phyloP scores from a whole-genome alignment of 2,888 invertebrate genomes.

The Theretra japonica region DNA sequence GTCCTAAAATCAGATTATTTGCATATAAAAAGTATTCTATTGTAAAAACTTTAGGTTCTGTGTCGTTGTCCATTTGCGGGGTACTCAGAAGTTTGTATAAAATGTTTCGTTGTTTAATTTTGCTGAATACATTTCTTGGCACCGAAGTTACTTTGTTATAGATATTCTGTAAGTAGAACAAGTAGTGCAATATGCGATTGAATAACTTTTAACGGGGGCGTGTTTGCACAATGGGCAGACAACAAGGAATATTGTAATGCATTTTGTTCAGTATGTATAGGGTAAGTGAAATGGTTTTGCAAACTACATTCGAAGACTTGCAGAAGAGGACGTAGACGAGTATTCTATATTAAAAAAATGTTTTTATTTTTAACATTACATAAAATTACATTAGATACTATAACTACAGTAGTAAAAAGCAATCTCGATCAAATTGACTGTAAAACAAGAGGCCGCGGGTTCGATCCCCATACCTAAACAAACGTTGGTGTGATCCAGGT shows the following conservation, averaged over 20 bases:
- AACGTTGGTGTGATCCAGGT: too few relatives aligned
- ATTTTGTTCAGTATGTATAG: neutral
- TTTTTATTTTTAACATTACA: too few relatives aligned
- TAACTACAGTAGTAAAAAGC: too few relatives aligned
- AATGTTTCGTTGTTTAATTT: conserved; percentile 7
- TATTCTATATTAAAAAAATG: too few relatives aligned
- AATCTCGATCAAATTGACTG: too few relatives aligned
- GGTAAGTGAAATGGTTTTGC: too few relatives aligned
- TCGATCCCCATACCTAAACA: too few relatives aligned
- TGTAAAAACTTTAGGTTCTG: neutral
- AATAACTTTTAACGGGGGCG: neutral
- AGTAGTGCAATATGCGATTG: conserved; percentile 4
- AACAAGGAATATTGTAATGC: neutral
- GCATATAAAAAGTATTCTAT: neutral
- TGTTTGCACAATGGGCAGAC: neutral
- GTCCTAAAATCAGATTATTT: neutral
- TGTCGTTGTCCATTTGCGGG: neutral
- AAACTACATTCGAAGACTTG: too few relatives aligned
- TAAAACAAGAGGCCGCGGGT: too few relatives aligned
- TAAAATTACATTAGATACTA: too few relatives aligned
- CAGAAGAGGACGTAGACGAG: too few relatives aligned
- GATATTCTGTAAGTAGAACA: neutral
- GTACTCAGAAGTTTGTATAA: neutral
- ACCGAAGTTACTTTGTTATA: conserved; percentile 7
- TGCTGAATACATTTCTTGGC: conserved; percentile 13